Percentiles rank a stretch among this genome's conserved stretches.
phyloP scores from a whole-genome alignment of 2,113 vertebrate species.

The Chamaetylas fuelleborni region DNA sequence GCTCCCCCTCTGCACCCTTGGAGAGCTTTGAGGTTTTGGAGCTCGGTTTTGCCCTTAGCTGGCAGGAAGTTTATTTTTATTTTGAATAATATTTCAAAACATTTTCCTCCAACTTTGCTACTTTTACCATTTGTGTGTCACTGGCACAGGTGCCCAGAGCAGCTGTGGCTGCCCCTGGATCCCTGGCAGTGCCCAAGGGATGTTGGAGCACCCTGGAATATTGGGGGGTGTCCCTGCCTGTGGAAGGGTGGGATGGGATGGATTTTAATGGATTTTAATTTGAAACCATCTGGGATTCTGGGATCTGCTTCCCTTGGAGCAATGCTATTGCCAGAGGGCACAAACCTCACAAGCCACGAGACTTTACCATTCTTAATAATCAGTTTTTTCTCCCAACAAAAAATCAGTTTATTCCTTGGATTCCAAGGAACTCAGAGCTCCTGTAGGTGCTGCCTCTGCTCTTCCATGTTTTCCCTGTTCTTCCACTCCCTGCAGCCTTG shows the following conservation, averaged over 20 bases:
- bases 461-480: background rate
- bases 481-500: background rate
- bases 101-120: background rate
- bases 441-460: background rate
- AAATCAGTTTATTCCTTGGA: fast-evolving
- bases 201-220: background rate
- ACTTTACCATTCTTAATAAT: fast-evolving
- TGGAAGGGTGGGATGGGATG: background rate
- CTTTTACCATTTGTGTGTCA: background rate
- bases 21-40: background rate
- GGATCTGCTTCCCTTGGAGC: background rate
- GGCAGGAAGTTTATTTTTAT: background rate
- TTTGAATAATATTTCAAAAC: background rate
- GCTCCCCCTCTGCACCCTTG: background rate
- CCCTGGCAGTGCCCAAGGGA: background rate
- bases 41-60: background rate
- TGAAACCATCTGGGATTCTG: background rate
- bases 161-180: background rate
- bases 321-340: fast-evolving
- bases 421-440: background rate
- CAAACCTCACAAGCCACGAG: fast-evolving
- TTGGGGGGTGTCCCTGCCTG: background rate
- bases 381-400: background rate
- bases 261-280: background rate
- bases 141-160: background rate